A percentile compares a stretch with the other conserved stretches of the same genome.
These are phyloP conservation scores for Drosophila ochracea DNA, from an alignment of 2,888 invertebrate genomes.

Conservation along the genomic window DNA sequence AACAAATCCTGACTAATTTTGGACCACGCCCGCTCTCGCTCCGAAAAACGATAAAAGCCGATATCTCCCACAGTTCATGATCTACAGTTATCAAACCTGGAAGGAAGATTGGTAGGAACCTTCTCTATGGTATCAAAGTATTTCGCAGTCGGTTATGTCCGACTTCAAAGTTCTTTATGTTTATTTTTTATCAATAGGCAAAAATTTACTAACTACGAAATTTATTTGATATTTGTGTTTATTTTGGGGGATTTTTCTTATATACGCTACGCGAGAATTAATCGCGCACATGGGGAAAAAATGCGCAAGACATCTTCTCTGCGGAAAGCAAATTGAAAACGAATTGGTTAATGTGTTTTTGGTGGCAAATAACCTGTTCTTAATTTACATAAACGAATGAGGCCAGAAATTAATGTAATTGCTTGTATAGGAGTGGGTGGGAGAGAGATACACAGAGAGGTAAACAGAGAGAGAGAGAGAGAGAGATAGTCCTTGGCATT, in stretches of 20 bases:
- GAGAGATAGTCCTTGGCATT: background rate
- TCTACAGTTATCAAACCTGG: too few species aligned
- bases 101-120: too few species aligned
- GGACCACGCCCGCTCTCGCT: too few species aligned
- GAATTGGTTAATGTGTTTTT: background rate
- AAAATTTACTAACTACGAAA: constrained; percentile 7
- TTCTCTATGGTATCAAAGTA: too few species aligned
- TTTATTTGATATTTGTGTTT: constrained; percentile 27
- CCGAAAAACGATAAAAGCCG: too few species aligned
- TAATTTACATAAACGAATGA: background rate
- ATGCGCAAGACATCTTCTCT: background rate
- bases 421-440: background rate
- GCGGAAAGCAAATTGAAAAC: background rate
- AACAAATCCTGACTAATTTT: too few species aligned
- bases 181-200: constrained; percentile 9
- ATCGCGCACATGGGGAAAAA: constrained; percentile 15
- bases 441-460: background rate
- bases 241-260: constrained; percentile 16
- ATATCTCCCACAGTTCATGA: too few species aligned
- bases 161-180: too few species aligned
- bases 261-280: constrained; percentile 29
- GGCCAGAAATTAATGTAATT: background rate
- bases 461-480: background rate
- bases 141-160: too few species aligned
- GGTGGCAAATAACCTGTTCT: background rate